Evolutionary conservation across 1,140 invertebrate genomes (phyloP).

Genomic region (Panagrolaimus sp.): DNA sequence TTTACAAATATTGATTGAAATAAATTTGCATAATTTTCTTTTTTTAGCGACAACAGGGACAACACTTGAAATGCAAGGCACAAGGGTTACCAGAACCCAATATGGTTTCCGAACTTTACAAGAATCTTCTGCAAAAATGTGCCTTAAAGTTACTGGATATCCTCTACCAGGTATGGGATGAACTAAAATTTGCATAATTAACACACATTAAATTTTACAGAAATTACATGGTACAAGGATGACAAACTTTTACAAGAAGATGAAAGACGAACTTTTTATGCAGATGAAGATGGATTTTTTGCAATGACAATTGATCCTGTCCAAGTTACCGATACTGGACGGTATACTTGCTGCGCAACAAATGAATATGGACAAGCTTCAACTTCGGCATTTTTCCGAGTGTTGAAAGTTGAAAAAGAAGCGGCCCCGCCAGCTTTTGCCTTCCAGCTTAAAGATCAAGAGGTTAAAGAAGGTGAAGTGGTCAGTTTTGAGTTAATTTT

Average conservation of each 20-base stretch:
- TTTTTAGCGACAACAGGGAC: slow-evolving; percentile 57
- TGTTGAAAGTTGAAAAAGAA: slow-evolving; percentile 56
- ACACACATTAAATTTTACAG: slow-evolving; percentile 27
- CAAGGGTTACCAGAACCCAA: slow-evolving; percentile 57
- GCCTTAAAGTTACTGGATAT: slow-evolving; percentile 83
- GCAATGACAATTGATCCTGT: slow-evolving; percentile 84
- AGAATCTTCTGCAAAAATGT: slow-evolving; percentile 87
- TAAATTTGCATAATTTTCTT: background rate
- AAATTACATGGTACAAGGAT: slow-evolving; percentile 73
- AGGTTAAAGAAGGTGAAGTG: slow-evolving; percentile 57
- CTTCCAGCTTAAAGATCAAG: slow-evolving; percentile 44
- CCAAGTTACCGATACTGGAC: slow-evolving; percentile 71
- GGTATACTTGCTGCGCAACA: slow-evolving; percentile 77
- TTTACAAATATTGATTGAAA: background rate
- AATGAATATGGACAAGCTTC: slow-evolving; percentile 59
- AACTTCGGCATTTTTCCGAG: slow-evolving; percentile 58
- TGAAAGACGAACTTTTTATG: slow-evolving; percentile 70
- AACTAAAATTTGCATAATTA: slow-evolving; percentile 16
- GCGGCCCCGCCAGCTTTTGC: slow-evolving; percentile 52
- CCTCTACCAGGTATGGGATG: slow-evolving; percentile 77
- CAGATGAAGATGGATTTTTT: slow-evolving; percentile 75
- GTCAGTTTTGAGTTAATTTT: too few species aligned
- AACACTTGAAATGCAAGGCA: slow-evolving; percentile 59
- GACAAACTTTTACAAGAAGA: slow-evolving; percentile 70
- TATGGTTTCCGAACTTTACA: slow-evolving; percentile 73